These are phyloP conservation scores for Phainopepla nitens DNA, from an alignment of 2,113 vertebrate genomes.

Conservation along the genomic window DNA sequence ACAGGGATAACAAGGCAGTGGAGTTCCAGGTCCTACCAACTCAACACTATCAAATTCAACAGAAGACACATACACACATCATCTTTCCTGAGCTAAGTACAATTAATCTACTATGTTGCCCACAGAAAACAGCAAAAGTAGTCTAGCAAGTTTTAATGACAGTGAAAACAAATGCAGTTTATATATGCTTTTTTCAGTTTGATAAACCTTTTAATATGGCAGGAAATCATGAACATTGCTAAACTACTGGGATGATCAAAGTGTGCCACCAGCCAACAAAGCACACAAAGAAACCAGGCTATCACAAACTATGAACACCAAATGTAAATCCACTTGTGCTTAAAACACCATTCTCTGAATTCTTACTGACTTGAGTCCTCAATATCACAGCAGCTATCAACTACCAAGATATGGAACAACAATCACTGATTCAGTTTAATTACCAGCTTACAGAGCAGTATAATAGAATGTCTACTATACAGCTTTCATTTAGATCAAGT, in stretches of 20 bases:
- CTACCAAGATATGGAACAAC: not conserved
- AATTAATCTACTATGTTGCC: not conserved
- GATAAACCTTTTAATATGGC: not conserved
- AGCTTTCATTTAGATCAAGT: not conserved
- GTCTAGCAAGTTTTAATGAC: not conserved
- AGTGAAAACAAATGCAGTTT: not conserved
- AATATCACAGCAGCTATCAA: not conserved
- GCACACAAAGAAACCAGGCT: not conserved
- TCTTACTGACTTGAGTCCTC: not conserved
- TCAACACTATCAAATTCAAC: not conserved
- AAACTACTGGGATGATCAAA: not conserved
- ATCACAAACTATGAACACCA: not conserved
- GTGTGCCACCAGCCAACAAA: not conserved
- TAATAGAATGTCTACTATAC: not conserved
- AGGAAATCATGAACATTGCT: not conserved
- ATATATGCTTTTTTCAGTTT: not conserved
- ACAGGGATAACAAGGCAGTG: not conserved
- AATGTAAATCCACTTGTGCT: not conserved
- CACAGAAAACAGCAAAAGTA: not conserved
- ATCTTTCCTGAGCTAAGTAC: not conserved
- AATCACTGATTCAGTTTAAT: not conserved
- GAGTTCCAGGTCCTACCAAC: not conserved
- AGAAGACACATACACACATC: not conserved
- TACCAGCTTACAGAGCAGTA: not conserved
- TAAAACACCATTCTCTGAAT: not conserved